Evolutionary conservation across 2,113 vertebrate species (phyloP), one percentile per base, ranked within the genome.

Genomic region (Xenopus laevis): DNA sequence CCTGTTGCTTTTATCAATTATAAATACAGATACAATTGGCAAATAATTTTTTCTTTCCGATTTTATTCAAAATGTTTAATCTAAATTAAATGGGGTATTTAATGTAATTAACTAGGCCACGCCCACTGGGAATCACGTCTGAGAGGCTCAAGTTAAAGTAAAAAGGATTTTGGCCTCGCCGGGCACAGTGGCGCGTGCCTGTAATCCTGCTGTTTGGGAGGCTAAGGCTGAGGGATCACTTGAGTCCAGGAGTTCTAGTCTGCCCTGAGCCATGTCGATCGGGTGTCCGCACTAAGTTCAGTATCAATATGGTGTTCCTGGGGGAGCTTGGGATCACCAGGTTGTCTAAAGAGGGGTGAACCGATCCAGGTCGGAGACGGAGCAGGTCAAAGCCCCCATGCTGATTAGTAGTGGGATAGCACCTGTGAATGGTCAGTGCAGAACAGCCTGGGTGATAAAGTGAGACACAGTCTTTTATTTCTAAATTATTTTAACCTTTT

Each of bases 361-460:
- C 85, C 70, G 78, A 89, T 81, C 83, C 79, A 77, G 85, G 79
- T 71, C 76, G 74, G 84, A 23, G 4, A 60, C 21, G 58, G 58
- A 60, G 58, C 58, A 60, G 58, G 58, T 60, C 58, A 60, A 27
- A 71, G 21, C 58, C 59, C 69, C 44, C 58, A 10, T 71, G 69
- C 57, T 27, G 20, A 71, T 50, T 21, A 62, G 40, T 71, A 71
- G 90, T 72, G 87, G 89, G 88, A 89, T 78, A 16, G 88, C 86
- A 12, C 86, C 89, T 85, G 89, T 90, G 89, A 92, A 86, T 86
- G 87, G 92, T 71, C 74, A 72, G 86, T 87, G 90, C 2, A 86
- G 90, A 79, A 53, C 88, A 90, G 89, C 90, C 89, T 67, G 87
- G 86, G 85, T 59, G 77, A 89, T 27, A 93, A 58, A 89, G 86